Percentiles rank a stretch among this genome's conserved stretches.
phyloP scores from a whole-genome alignment of 2,113 vertebrate genomes.

The Notothenia coriiceps region DNA sequence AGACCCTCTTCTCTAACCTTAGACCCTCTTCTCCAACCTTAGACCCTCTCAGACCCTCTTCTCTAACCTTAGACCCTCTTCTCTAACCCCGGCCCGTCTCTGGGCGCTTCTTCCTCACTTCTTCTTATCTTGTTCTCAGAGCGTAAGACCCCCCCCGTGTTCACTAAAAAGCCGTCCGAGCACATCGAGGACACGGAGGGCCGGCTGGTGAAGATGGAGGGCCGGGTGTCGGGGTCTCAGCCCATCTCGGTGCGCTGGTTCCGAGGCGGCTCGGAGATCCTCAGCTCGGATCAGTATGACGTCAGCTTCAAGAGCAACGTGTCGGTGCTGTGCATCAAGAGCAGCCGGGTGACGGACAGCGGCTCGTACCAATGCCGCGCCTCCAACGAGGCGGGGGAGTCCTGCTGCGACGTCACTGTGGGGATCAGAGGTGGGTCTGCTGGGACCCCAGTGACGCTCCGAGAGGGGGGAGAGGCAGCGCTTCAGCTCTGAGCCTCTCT shows the following conservation, averaged over 20 bases:
- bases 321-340: conserved; percentile 89
- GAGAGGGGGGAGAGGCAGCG: too few relatives aligned
- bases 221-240: conserved; percentile 92
- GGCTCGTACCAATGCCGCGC: conserved; percentile 92
- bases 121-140: conserved; percentile 82
- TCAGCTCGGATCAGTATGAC: conserved; percentile 88
- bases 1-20: too few relatives aligned
- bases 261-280: conserved; percentile 89
- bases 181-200: conserved; percentile 93
- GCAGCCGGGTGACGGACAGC: conserved; percentile 83
- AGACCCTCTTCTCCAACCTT: too few relatives aligned
- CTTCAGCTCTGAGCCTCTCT: too few relatives aligned
- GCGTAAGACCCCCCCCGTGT: conserved; percentile 91
- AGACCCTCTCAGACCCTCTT: too few relatives aligned
- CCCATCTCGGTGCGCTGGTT: conserved; percentile 92
- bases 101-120: conserved; percentile 30
- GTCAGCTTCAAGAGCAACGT: conserved; percentile 92
- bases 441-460: too few relatives aligned
- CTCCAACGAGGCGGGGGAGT: conserved; percentile 91
- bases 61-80: background rate
- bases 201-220: conserved; percentile 92
- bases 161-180: conserved; percentile 95
- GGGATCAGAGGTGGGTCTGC: conserved; percentile 90
- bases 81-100: background rate
- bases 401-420: conserved; percentile 87